Percentiles rank a stretch among this genome's conserved stretches.
These are phyloP conservation scores for Macrotis lagotis DNA, from an alignment of 2,113 vertebrate species.

Conservation along the genomic window DNA sequence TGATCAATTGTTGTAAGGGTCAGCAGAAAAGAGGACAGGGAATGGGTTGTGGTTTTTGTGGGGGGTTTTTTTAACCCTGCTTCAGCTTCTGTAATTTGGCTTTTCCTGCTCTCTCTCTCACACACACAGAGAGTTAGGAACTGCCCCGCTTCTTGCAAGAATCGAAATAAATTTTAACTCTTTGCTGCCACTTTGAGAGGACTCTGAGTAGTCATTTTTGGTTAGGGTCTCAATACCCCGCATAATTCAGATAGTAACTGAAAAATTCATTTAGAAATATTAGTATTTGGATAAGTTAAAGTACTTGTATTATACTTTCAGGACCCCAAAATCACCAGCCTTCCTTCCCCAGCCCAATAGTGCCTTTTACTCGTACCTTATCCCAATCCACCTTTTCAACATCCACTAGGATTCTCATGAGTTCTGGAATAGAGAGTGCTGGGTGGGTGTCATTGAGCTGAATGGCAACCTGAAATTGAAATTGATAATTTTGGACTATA, in stretches of 20 bases:
- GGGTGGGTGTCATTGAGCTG: constrained; percentile 93
- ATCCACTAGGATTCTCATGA: constrained; percentile 91
- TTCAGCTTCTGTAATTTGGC: too few species aligned
- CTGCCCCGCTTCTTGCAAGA: too few species aligned
- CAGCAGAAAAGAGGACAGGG: too few species aligned
- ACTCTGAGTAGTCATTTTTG: too few species aligned
- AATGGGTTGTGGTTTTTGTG: too few species aligned
- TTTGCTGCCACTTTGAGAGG: too few species aligned
- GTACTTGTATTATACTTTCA: neutral
- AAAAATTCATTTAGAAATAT: neutral
- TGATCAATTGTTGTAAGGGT: too few species aligned
- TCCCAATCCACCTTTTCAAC: constrained; percentile 91
- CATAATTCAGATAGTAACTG: neutral
- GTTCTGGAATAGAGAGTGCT: constrained; percentile 91
- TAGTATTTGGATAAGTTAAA: neutral
- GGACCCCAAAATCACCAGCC: neutral
- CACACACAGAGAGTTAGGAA: too few species aligned
- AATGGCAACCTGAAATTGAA: constrained; percentile 88
- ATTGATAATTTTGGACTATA: neutral
- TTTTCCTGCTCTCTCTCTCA: too few species aligned
- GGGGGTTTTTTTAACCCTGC: too few species aligned
- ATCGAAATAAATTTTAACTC: too few species aligned
- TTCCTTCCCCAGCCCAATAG: neutral
- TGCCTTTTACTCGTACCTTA: constrained; percentile 81
- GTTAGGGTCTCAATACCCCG: too few species aligned